phyloP scores from a whole-genome alignment of 2,113 vertebrate species.

The Etheostoma spectabile region DNA sequence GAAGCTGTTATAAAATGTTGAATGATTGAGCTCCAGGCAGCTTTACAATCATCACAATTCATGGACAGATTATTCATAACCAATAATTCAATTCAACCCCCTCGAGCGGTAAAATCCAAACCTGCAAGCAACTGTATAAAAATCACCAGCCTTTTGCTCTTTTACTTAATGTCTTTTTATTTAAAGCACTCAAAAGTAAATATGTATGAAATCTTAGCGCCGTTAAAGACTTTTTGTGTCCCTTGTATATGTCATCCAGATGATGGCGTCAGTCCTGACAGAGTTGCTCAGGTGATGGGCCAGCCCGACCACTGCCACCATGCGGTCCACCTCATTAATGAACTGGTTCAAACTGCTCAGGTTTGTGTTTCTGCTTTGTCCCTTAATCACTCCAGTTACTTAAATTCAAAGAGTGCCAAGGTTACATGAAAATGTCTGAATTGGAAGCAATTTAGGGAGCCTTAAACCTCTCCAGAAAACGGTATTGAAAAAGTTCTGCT shows the following conservation, averaged over 20 bases:
- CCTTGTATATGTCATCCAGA: conserved; percentile 82
- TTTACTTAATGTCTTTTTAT: background rate
- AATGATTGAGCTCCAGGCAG: background rate
- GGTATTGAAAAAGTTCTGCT: background rate
- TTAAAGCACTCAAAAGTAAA: background rate
- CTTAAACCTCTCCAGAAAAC: background rate
- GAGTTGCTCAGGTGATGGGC: conserved; percentile 97
- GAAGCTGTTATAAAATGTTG: background rate
- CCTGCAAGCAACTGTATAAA: too few species aligned
- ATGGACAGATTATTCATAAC: background rate
- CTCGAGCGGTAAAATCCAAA: too few species aligned
- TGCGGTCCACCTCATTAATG: conserved; percentile 94
- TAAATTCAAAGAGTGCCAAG: too few species aligned
- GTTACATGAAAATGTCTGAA: background rate
- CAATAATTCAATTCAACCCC: background rate
- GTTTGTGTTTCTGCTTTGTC: conserved; percentile 70
- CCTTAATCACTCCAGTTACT: background rate
- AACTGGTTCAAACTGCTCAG: conserved; percentile 97
- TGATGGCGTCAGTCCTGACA: conserved; percentile 94
- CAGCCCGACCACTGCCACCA: conserved; percentile 96
- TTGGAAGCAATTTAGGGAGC: background rate
- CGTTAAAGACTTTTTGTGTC: background rate
- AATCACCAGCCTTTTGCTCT: background rate
- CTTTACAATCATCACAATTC: background rate
- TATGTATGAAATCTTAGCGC: background rate